Percentiles rank a stretch among this genome's conserved stretches.
These are phyloP conservation scores for Apodemia mormo DNA, from an alignment of 2,888 invertebrate species.

Conservation along the genomic window DNA sequence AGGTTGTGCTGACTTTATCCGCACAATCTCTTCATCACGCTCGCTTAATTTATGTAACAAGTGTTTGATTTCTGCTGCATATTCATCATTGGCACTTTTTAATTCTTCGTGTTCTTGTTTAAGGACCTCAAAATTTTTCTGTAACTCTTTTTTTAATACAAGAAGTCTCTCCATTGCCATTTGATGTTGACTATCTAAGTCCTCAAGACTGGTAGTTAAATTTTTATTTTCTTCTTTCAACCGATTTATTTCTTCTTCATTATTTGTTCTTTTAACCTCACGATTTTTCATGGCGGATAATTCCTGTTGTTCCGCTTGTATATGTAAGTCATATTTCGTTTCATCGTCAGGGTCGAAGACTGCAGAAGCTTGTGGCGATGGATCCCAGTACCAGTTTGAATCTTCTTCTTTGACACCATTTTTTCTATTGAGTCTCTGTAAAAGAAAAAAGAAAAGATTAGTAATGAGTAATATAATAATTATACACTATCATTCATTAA, in stretches of 20 bases:
- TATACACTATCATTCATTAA: no score
- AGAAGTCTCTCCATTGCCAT: conserved; percentile 84
- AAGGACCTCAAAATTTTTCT: conserved; percentile 73
- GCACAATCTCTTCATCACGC: conserved; percentile 66
- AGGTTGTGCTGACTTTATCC: conserved; percentile 45
- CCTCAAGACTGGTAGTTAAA: conserved; percentile 83
- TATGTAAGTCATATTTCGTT: conserved; percentile 58
- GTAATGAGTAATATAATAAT: no score
- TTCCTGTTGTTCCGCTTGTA: conserved; percentile 64
- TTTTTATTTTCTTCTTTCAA: conserved; percentile 82
- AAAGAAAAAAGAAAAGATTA: conserved; percentile 45
- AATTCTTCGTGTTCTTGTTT: conserved; percentile 74
- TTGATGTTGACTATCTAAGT: conserved; percentile 88
- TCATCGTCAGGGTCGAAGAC: conserved; percentile 46
- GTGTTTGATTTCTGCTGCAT: conserved; percentile 66
- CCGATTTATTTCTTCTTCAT: conserved; percentile 68
- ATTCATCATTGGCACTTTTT: conserved; percentile 67
- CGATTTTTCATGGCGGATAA: conserved; percentile 64
- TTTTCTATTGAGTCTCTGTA: conserved; percentile 67
- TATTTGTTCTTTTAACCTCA: conserved; percentile 51
- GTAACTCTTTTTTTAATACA: conserved; percentile 76
- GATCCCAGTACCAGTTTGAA: conserved; percentile 80
- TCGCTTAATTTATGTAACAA: conserved; percentile 68
- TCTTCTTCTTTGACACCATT: conserved; percentile 75
- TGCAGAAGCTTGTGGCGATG: conserved; percentile 55